Base-by-base conservation (phyloP, 2,113 vertebrate genomes). In the Octodon degus region DNA sequence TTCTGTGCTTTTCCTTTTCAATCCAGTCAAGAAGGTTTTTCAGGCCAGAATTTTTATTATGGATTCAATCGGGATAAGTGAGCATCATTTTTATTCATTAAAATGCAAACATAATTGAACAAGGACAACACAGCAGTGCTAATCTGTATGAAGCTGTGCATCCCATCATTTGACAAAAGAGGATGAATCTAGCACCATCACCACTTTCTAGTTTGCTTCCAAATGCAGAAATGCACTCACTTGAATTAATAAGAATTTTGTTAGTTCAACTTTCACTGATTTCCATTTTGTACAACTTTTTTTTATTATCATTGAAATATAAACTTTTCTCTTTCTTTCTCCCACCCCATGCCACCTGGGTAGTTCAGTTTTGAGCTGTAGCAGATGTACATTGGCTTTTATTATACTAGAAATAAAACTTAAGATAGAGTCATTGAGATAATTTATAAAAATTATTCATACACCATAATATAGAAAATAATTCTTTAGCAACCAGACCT, bases 381-480 rank as follows among this genome's bases (percentile, higher is more conserved):
- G 93, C 60, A 60, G 58, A 85, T 40, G 50, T 8, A 55, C n/a
- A 70, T 68, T 96, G 87, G 68, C 77, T 89, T 81, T 72, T 70
- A 83, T 94, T 91, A 81, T 30, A 2, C 63, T 96, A 96, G 81
- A 83, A 90, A 95, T 85, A 43, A 93, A 89, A 70, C 32, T 86
- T 72, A 37, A 90, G 90, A 63, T 4, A 74, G 65, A 90, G 34
- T 34, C 68, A 12, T 10, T 34, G 24, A 80, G 60, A 55, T 32
- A 50, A 40, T 89, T 34, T 82, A 30, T 68, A 60, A 74, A 84
- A 76, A 85, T 76, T 67, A 19, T 72, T 67, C 13, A 32, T 16
- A 32, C 37, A 53, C 67, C 81, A 19, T 9, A 92, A 82, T 50
- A 89, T 27, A 20, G 43, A 87, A 74, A 89, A 72, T 5, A 58